phyloP scores from a whole-genome alignment of 92 coral and sea anemone genomes.

The Plumapathes pennacea region DNA sequence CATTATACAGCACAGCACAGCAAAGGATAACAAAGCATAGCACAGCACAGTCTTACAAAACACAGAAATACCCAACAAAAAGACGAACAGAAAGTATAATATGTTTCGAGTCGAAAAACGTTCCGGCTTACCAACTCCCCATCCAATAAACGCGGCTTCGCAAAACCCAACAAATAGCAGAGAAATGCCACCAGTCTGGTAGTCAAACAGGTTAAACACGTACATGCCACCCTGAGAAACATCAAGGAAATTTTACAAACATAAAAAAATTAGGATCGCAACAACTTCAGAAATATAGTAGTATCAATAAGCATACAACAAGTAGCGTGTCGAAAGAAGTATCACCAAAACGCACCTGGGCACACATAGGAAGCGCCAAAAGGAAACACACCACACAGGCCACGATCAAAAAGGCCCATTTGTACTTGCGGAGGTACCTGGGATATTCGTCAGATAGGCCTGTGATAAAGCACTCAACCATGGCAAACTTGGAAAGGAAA shows the following conservation, averaged over 20 bases:
- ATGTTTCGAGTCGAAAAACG: too few relatives aligned
- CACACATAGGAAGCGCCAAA: slow-evolving; percentile 75
- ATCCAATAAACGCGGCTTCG: slow-evolving; percentile 74
- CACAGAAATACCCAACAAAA: too few relatives aligned
- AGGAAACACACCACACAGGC: slow-evolving; percentile 54
- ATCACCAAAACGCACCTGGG: slow-evolving; percentile 58
- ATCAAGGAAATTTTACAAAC: too few relatives aligned
- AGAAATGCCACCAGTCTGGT: slow-evolving; percentile 75
- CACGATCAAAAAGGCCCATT: slow-evolving; percentile 55
- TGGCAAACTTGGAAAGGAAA: too few relatives aligned
- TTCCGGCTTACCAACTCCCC: slow-evolving; percentile 70
- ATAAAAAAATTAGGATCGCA: too few relatives aligned
- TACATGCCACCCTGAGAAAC: slow-evolving; percentile 77
- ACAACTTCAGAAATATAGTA: too few relatives aligned
- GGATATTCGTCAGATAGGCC: slow-evolving; percentile 87
- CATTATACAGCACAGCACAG: too few relatives aligned
- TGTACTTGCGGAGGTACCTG: slow-evolving; percentile 65
- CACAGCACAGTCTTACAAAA: too few relatives aligned
- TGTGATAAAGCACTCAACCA: slow-evolving; percentile 86
- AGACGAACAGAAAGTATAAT: too few relatives aligned
- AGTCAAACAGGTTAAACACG: slow-evolving; percentile 72
- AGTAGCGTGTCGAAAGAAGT: too few relatives aligned
- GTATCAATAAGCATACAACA: too few relatives aligned
- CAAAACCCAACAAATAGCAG: slow-evolving; percentile 80
- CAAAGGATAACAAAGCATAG: too few relatives aligned